These are phyloP conservation scores for Gasteruption jaculator DNA, from an alignment of 2,888 invertebrate genomes.

Conservation along the genomic window DNA sequence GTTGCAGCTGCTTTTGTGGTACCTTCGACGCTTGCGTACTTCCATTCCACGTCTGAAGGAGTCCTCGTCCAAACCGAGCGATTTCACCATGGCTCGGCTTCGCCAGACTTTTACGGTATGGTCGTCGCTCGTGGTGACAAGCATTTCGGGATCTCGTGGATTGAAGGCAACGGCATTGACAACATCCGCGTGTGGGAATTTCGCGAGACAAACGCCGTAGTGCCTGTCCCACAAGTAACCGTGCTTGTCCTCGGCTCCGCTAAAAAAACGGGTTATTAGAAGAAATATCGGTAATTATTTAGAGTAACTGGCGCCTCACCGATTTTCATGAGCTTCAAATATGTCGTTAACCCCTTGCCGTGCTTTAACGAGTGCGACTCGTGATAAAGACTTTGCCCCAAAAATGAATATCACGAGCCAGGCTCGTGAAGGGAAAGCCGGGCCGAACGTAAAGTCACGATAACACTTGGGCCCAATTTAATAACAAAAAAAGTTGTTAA, in stretches of 20 bases:
- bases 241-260: slow-evolving; percentile 79
- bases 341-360: too few relatives aligned
- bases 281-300: too few relatives aligned
- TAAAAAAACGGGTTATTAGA: slow-evolving; percentile 50
- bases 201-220: slow-evolving; percentile 72
- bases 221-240: slow-evolving; percentile 84
- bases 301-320: too few relatives aligned
- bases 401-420: too few relatives aligned
- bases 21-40: slow-evolving; percentile 45
- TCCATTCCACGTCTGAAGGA: slow-evolving; percentile 51
- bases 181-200: slow-evolving; percentile 73
- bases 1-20: slow-evolving; percentile 40
- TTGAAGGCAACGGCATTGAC: slow-evolving; percentile 85
- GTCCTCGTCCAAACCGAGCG: slow-evolving; percentile 50
- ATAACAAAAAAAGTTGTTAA: too few relatives aligned
- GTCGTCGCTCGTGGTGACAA: slow-evolving; percentile 81
- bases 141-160: slow-evolving; percentile 73
- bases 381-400: too few relatives aligned
- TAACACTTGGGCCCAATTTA: too few relatives aligned
- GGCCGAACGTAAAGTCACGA: too few relatives aligned
- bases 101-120: slow-evolving; percentile 66
- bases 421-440: too few relatives aligned
- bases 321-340: too few relatives aligned
- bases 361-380: too few relatives aligned
- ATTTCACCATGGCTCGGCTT: slow-evolving; percentile 52